phyloP scores from a whole-genome alignment of 2,113 vertebrate genomes.

The Xenopus borealis region DNA sequence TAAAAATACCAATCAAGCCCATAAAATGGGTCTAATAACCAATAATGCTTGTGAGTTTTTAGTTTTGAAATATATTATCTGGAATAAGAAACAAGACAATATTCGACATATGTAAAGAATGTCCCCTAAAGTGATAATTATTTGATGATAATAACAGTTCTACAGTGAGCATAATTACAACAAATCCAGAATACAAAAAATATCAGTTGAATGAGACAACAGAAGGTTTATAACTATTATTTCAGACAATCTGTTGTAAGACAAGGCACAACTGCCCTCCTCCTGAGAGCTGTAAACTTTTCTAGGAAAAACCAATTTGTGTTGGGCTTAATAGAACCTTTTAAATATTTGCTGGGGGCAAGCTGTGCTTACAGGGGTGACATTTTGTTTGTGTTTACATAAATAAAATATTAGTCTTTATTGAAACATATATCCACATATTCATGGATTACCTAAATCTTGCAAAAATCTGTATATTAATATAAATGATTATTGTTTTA shows the following conservation, averaged over 20 bases:
- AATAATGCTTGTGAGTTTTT: no score
- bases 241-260: constrained; percentile 38
- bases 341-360: constrained; percentile 32
- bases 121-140: constrained; percentile 1
- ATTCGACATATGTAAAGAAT: background rate
- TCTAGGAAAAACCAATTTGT: constrained; percentile 31
- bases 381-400: background rate
- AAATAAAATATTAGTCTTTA: constrained; percentile 9
- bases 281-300: constrained; percentile 40
- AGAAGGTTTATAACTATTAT: constrained; percentile 37
- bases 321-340: constrained; percentile 15
- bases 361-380: constrained; percentile 11
- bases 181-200: constrained; percentile 28
- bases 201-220: constrained; percentile 35
- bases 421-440: background rate
- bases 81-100: background rate
- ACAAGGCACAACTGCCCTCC: constrained; percentile 33
- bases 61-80: no score
- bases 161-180: constrained; percentile 32
- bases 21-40: no score
- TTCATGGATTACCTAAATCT: background rate
- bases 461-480: no score
- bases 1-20: no score
- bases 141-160: constrained; percentile 13
- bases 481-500: no score